Base-by-base conservation (phyloP, 2,113 vertebrate genomes). In the Syngnathus scovelli region DNA sequence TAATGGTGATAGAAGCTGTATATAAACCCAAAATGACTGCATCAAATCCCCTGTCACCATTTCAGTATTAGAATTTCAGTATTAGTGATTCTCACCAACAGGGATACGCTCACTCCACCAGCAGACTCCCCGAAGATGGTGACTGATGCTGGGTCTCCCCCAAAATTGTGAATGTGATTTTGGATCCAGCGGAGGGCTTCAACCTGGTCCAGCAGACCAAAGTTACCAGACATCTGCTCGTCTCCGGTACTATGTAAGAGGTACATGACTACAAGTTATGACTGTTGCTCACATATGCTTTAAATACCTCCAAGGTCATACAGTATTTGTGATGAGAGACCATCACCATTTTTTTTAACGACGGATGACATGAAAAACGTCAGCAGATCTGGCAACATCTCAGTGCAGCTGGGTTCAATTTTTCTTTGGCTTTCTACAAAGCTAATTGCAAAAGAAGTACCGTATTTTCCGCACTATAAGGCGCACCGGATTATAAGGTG, bases 81-180 rank as follows among this genome's bases (percentile, higher is more conserved):
- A 27, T 52, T n/a, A 74, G 8, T 41, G 8, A 64, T 70, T 21
- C 80, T 68, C 85, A 95, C 94, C 78, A 93, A 88, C 4, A 91
- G 67, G 2, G 93, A 94, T 9, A 94, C 93, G 3, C 95, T 95
- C 37, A 89, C 0, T 67, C 85, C 93, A 77, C 95, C 95, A 15
- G 95, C 92, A 61, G 95, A 97, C 73, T 94, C 90, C 38, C 96
- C 96, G 83, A 91, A 91, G 38, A 97, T 90, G 10, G 95, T 97
- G 21, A 97, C 93, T 0, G 80, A 92, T 69, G 72, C 75, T 38
- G 93, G 91, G 77, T 96, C 78, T 69, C 95, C 95, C 79, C 94
- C 94, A 78, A 97, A 97, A 77, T 83, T 84, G 23, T 85, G 71
- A 43, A 96, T 95, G 70, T 97, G 94, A 76, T 94, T 84, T 81